phyloP scores from a whole-genome alignment of 2,113 vertebrate species.

The Chlorodrepanis virens region DNA sequence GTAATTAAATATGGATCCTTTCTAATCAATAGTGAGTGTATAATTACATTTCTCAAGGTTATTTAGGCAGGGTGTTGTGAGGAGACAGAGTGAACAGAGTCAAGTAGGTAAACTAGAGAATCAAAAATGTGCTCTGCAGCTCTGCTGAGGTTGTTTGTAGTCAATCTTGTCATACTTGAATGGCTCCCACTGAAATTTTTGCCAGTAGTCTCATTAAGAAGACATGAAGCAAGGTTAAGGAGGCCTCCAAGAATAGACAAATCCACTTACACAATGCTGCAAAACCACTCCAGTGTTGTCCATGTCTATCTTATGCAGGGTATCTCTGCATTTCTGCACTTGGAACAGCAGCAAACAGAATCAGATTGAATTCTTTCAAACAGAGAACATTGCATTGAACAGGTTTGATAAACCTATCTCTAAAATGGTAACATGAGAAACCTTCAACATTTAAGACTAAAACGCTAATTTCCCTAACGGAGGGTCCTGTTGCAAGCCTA shows the following conservation, averaged over 20 bases:
- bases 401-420: not conserved
- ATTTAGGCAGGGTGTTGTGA: constrained; percentile 51
- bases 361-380: not conserved
- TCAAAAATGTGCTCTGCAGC: not conserved
- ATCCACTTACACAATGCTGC: not conserved
- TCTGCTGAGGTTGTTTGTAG: not conserved
- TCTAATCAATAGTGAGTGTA: constrained; percentile 64
- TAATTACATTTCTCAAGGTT: constrained; percentile 68
- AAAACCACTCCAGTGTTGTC: not conserved
- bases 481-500: not conserved
- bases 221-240: constrained; percentile 8
- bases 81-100: not conserved
- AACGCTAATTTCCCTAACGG: not conserved
- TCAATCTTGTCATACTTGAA: not conserved
- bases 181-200: constrained; percentile 8
- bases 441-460: not conserved
- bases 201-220: constrained; percentile 1
- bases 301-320: not conserved
- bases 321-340: not conserved
- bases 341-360: not conserved
- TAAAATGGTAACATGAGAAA: not conserved
- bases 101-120: not conserved
- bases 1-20: constrained; percentile 70
- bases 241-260: not conserved
- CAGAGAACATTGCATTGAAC: not conserved